Evolutionary conservation across 2,797 vertebrate genomes (phyloP), one percentile per base, ranked within the genome.

Genomic region (Esox lucius): DNA sequence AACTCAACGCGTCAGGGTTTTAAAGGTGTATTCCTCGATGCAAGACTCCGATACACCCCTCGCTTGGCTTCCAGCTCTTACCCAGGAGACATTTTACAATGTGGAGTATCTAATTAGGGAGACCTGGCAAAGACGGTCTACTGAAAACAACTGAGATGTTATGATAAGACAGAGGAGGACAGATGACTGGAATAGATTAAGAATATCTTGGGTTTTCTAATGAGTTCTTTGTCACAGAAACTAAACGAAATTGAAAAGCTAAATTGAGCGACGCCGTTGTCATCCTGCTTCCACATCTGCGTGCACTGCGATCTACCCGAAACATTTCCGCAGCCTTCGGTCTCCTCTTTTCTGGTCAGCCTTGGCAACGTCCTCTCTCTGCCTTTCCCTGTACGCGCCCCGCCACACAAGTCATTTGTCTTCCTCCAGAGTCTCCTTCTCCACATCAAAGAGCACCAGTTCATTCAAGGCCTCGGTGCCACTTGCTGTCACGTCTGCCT

Each of bases 391-490:
- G 11, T 6, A 12, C 64, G 33, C 28, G 70, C 59, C 70, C 73
- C 12, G 48, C 72, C 28, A 1, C 24, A 72, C 39, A 48, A 66
- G 19, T 59, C 53, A 42, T 72, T 71, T 71, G 68, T 75, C 70
- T 9, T 64, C 42, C 42, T 24, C 8, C 72, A 48, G 5, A 75
- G 42, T 48, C 19, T 77, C 73, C 39, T 64, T 76, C 48, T 46
- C 46, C 2, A 19, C 56, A 78, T 81, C 77, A 75, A 78, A 78
- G 73, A 39, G 62, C 33, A 68, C 65, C 69, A 66, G 76, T 69
- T 78, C 76, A 80, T 78, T 62, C 69, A 24, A 61, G 69, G 61
- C 71, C 68, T 64, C 68, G 53, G 70, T 74, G 77, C 66, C n/a
- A 8, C 53, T 56, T 22, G 53, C 68, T 61, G 71, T 53, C 72